Evolutionary conservation across 2,797 vertebrate species (phyloP), one percentile per base, ranked within the genome.

Genomic region (Momotus momota): DNA sequence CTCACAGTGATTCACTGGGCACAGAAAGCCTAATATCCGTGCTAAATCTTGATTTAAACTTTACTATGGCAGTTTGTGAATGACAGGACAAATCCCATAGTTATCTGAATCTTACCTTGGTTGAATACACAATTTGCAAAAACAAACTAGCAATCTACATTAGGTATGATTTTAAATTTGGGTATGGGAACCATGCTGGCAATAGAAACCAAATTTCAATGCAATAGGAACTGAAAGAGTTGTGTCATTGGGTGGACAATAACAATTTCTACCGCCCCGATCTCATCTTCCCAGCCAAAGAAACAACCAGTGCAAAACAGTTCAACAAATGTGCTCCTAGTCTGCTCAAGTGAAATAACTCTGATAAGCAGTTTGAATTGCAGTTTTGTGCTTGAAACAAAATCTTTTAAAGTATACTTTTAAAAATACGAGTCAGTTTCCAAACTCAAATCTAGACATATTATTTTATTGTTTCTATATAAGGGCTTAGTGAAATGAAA

Each of bases 21-120:
- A 70, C 12, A 62, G 58, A 69, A 43, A 89, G 16, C 43, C 65
- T 73, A 43, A 52, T 48, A 35, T 55, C 66, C 55, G 21, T 61
- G 33, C 66, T 90, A 89, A 85, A 75, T 90, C 72, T 95, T 82
- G 16, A 84, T 60, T 95, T 94, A 90, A 96, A 94, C n/a, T 96
- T 97, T 95, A 57, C 75, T 62, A 60, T 69, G 64, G 51, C 17
- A 78, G 11, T 93, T 91, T 78, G 60, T 92, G 94, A 94, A 89
- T 93, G 77, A 88, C 85, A 38, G 77, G 23, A 48, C 38, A 94
- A 86, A 60, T 75, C 51, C 73, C 46, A 75, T 80, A 83, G 38
- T 79, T 94, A 73, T 70, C 66, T 85, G 49, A 90, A 71, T 69
- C 33, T 66, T 48, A 46, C 15, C 71, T 79, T 64, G 25, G 23